Base-by-base conservation (phyloP, 2,888 invertebrate genomes). In the Sinentomon sp. region DNA sequence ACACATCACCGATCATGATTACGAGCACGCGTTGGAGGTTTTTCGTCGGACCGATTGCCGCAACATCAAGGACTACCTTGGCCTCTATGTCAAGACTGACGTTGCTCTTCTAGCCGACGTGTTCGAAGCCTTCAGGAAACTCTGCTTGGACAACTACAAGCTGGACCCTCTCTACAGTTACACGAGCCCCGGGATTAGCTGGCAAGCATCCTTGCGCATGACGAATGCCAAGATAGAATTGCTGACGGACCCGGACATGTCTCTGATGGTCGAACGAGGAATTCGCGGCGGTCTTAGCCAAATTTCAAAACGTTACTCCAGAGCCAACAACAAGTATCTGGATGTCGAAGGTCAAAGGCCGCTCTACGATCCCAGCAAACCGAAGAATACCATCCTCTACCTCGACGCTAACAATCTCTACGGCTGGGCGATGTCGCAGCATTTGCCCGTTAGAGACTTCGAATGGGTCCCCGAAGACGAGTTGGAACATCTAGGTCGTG, bases 401-500 rank as follows among this genome's bases (percentile, higher is more conserved):
- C 6, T 36, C 18, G 49, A 50, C 36, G 45, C 44, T 3, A 49
- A 46, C 30, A 48, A 48, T 37, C 45, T 41, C 20, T 42, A 36
- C n/a, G 36, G 36, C 9, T 17, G 34, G 33, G 40, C 41, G 6
- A 44, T 46, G 46, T 37, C 33, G 12, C 35, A 45, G 23, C 36
- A 30, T 29, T 33, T 52, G 12, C 51, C 50, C 14, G 32, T 30
- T 10, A 34, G 35, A n/a, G 34, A 36, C 12, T 50, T 50, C 38
- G 34, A 42, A 31, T 52, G 50, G 47, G 20, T 44, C 13, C 25
- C 19, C 36, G 34, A 26, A 10, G 29, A 34, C 18, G n/a, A n/a
- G n/a, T n/a, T n/a, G n/a, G n/a, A n/a, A n/a, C n/a, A n/a, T n/a
- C n/a, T n/a, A n/a, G n/a, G n/a, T n/a, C n/a, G n/a, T n/a, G n/a